Percentiles rank a stretch among this genome's conserved stretches.
phyloP scores from a whole-genome alignment of 2,113 vertebrate species.

The Dascyllus trimaculatus region DNA sequence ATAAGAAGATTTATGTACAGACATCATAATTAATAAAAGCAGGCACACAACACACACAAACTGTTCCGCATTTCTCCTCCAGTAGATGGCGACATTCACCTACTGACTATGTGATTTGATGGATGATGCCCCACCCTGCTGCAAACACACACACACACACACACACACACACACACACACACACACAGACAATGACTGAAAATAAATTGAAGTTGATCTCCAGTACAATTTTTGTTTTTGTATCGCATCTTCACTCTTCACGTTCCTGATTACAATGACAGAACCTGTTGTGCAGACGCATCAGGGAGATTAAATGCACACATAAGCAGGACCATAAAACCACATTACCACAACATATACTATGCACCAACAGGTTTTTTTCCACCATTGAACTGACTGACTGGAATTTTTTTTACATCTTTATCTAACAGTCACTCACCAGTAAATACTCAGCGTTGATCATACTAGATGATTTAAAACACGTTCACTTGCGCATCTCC shows the following conservation, averaged over 20 bases:
- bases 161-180: background rate
- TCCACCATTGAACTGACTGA: background rate
- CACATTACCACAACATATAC: background rate
- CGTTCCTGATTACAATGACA: background rate
- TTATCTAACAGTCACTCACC: background rate
- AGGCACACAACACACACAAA: background rate
- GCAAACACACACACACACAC: background rate
- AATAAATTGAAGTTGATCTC: background rate
- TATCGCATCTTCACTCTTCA: background rate
- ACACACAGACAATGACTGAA: background rate
- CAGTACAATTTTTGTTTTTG: background rate
- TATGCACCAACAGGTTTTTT: no score
- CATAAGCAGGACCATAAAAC: background rate
- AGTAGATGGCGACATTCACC: constrained; percentile 60
- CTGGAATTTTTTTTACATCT: background rate
- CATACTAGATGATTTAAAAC: background rate
- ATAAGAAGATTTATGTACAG: background rate
- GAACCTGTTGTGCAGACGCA: background rate
- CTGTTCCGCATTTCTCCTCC: constrained; percentile 25
- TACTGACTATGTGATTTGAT: background rate
- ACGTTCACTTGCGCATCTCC: background rate
- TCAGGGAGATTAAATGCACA: background rate
- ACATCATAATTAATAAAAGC: background rate
- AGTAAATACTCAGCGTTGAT: background rate
- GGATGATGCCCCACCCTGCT: constrained; percentile 49